Evolutionary conservation across 2,113 vertebrate species (phyloP).

Genomic region (Donacobius atricapilla): DNA sequence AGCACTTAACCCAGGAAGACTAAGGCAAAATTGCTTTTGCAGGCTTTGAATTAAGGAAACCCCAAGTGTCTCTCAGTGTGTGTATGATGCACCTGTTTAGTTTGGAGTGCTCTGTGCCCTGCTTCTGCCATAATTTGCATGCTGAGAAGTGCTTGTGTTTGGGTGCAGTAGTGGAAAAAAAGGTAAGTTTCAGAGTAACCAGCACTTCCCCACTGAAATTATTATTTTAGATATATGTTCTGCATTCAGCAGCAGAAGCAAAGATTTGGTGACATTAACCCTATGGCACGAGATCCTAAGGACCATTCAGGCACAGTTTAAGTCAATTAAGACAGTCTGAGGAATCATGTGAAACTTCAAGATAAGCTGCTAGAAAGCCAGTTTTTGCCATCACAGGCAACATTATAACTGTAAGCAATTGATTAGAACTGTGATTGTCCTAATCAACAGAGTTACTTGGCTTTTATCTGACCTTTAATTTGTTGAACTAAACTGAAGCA

Average conservation of each 20-base stretch:
- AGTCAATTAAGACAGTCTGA: not conserved
- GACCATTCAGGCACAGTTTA: not conserved
- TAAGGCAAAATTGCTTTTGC: not conserved
- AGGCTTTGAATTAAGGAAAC: not conserved
- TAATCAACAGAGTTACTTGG: constrained; percentile 9
- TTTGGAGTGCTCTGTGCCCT: not conserved
- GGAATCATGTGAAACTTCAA: not conserved
- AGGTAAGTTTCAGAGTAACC: not conserved
- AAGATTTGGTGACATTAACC: not conserved
- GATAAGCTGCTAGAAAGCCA: not conserved
- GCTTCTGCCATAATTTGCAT: not conserved
- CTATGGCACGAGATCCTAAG: not conserved
- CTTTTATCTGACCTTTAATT: constrained; percentile 41
- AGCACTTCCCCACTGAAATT: not conserved
- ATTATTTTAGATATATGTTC: not conserved
- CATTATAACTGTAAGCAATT: not conserved
- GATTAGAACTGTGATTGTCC: constrained; percentile 17
- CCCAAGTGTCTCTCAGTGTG: not conserved
- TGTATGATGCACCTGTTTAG: not conserved
- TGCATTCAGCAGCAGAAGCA: not conserved
- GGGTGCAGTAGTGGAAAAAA: not conserved
- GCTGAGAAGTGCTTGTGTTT: not conserved
- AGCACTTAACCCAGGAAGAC: not conserved
- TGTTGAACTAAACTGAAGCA: constrained; percentile 11
- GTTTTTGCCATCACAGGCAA: not conserved